These are phyloP conservation scores for Benitochromis conjunctus DNA, from an alignment of 2,113 vertebrate species.

Conservation along the genomic window DNA sequence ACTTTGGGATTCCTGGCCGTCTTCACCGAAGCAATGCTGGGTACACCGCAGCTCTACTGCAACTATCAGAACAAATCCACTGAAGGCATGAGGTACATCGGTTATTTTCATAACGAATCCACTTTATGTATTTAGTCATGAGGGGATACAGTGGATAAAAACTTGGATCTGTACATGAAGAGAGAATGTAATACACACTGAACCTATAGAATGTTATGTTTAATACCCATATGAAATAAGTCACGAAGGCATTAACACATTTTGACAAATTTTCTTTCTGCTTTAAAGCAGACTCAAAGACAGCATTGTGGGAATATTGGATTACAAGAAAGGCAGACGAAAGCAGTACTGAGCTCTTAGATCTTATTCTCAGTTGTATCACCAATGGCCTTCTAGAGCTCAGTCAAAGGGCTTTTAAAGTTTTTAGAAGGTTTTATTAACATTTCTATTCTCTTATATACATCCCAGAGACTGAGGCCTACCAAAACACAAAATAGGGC, in stretches of 20 bases:
- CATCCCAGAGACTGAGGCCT: neutral
- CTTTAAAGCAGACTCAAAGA: neutral
- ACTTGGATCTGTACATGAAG: neutral
- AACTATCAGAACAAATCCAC: conserved; percentile 92
- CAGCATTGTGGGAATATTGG: neutral
- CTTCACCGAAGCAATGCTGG: conserved; percentile 93
- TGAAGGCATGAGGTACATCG: conserved; percentile 90
- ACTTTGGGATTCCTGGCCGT: conserved; percentile 90
- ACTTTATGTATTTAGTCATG: neutral
- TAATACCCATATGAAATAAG: neutral
- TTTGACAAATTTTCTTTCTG: neutral
- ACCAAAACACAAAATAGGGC: neutral
- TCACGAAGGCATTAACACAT: neutral
- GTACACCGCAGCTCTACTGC: conserved; percentile 89
- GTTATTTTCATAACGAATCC: neutral
- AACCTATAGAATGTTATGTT: neutral
- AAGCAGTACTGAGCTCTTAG: neutral
- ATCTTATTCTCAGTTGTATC: neutral
- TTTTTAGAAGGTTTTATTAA: neutral
- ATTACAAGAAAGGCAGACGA: neutral
- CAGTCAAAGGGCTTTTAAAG: neutral
- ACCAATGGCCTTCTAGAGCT: neutral
- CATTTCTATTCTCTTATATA: neutral
- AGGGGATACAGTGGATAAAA: neutral
- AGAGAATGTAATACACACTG: neutral